phyloP scores from a whole-genome alignment of 2,797 vertebrate genomes.

The Muscicapa striata region DNA sequence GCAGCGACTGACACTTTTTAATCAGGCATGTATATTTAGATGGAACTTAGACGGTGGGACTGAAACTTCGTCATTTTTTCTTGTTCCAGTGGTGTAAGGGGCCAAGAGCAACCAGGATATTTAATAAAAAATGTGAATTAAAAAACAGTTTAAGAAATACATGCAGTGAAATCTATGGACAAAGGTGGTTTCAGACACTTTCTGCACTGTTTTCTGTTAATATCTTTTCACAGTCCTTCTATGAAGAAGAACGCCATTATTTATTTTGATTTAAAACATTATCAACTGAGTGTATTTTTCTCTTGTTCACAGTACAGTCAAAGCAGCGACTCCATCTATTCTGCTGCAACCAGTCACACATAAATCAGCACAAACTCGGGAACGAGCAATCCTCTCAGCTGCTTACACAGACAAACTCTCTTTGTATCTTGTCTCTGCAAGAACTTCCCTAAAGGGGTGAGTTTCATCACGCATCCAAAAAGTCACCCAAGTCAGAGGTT shows the following conservation, averaged over 20 bases:
- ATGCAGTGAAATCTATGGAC: background rate
- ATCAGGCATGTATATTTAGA: slow-evolving; percentile 8
- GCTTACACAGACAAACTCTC: background rate
- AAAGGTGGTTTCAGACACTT: background rate
- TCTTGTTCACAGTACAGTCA: background rate
- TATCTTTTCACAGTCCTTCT: background rate
- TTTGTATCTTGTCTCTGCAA: background rate
- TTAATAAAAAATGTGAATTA: background rate
- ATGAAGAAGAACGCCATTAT: background rate
- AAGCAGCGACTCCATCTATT: background rate
- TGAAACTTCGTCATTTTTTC: background rate
- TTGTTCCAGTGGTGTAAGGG: background rate
- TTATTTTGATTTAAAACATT: background rate
- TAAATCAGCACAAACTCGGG: background rate
- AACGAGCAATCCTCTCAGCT: background rate
- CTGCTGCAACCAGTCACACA: background rate
- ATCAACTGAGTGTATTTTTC: background rate
- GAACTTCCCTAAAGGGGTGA: slow-evolving; percentile 14
- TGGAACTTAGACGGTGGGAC: background rate
- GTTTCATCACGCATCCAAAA: background rate
- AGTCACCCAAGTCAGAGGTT: slow-evolving; percentile 1
- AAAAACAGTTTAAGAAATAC: background rate
- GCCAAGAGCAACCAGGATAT: background rate
- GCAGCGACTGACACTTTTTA: background rate
- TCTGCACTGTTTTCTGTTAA: background rate